phyloP scores from a whole-genome alignment of 2,113 vertebrate species.

The Pyrgilauda ruficollis region DNA sequence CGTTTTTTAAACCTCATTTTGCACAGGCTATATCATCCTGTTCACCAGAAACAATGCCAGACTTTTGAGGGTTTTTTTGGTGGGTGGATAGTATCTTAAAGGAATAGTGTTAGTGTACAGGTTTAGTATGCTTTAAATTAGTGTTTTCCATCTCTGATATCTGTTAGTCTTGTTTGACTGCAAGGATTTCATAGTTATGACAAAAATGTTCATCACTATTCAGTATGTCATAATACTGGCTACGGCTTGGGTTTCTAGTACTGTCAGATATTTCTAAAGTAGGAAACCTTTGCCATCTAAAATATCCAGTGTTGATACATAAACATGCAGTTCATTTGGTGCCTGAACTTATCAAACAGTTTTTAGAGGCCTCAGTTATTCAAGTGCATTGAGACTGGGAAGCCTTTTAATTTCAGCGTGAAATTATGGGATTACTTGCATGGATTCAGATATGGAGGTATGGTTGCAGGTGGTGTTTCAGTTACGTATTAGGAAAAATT shows the following conservation, averaged over 20 bases:
- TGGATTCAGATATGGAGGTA: background rate
- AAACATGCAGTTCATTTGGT: background rate
- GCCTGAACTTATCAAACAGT: background rate
- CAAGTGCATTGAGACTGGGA: background rate
- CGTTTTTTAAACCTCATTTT: background rate
- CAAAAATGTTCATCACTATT: background rate
- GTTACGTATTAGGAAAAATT: background rate
- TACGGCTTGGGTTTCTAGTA: background rate
- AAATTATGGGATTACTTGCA: background rate
- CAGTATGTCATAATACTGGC: background rate
- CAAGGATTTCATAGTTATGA: background rate
- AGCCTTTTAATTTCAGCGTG: background rate
- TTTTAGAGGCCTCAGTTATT: background rate
- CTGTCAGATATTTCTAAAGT: background rate
- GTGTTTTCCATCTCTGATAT: background rate
- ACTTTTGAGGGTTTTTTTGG: background rate
- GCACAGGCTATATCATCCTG: background rate
- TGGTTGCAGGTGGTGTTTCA: background rate
- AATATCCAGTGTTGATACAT: background rate
- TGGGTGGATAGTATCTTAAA: fast-evolving
- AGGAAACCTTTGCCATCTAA: background rate
- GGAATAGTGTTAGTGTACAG: background rate
- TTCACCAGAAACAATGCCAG: background rate
- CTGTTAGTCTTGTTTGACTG: background rate
- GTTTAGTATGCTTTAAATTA: background rate